Percentiles rank a stretch among this genome's conserved stretches.
These are phyloP conservation scores for Mormyrus proboscirostris DNA, from an alignment of 2,797 vertebrate species.

Conservation along the genomic window DNA sequence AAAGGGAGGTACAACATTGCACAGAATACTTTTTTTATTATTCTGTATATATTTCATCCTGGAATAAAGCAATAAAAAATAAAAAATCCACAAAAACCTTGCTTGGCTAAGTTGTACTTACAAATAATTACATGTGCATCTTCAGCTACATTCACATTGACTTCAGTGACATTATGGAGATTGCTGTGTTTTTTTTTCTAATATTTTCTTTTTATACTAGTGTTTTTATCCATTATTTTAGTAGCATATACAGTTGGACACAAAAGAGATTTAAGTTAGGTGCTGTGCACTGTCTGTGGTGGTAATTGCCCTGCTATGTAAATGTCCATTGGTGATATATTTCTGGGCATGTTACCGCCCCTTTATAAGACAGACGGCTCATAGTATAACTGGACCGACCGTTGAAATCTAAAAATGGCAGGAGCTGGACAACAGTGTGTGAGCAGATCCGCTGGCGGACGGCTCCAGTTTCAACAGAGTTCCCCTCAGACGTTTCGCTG, in stretches of 20 bases:
- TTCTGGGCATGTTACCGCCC: neutral
- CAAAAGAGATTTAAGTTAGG: neutral
- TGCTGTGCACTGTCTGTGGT: neutral
- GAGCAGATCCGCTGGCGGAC: conserved; percentile 55
- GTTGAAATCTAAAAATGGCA: conserved; percentile 58
- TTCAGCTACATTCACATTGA: neutral
- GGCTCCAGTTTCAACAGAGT: conserved; percentile 51
- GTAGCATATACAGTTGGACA: neutral
- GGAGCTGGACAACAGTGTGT: conserved; percentile 57
- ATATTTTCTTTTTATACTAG: neutral
- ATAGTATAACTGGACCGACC: conserved; percentile 44
- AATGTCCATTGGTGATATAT: neutral
- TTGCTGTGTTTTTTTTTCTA: neutral
- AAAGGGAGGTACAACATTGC: neutral
- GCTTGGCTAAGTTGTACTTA: neutral
- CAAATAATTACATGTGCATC: neutral
- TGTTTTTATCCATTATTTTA: neutral
- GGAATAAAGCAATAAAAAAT: neutral
- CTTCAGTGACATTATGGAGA: neutral
- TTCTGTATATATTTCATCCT: neutral
- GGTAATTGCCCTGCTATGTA: neutral
- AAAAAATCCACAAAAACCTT: neutral
- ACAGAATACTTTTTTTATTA: neutral
- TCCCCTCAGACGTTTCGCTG: conserved; percentile 37
- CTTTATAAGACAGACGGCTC: neutral